phyloP scores from a whole-genome alignment of 2,113 vertebrate genomes.

The Antechinus flavipes region DNA sequence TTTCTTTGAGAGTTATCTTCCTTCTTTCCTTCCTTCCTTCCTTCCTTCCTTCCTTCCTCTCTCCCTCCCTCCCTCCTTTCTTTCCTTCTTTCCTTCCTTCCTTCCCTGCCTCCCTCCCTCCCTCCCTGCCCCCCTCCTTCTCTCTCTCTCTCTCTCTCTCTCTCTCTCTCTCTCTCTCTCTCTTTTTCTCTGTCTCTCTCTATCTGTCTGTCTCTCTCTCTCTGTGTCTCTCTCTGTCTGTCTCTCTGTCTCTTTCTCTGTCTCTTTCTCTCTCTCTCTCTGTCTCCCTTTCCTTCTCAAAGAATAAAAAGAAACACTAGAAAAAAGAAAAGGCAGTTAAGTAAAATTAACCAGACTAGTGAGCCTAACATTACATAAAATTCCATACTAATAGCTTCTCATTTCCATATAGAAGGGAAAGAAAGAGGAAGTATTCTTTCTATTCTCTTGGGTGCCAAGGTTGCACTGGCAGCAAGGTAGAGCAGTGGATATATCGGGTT shows the following conservation, averaged over 20 bases:
- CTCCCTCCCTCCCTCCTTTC: no score
- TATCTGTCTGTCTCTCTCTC: no score
- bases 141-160: no score
- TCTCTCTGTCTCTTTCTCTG: no score
- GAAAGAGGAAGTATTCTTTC: background rate
- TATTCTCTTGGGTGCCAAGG: background rate
- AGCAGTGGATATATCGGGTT: background rate
- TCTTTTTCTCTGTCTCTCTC: no score
- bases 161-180: no score
- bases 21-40: no score
- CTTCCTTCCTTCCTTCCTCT: no score
- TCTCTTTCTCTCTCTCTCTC: no score
- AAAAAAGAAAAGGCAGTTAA: background rate
- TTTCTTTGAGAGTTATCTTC: background rate
- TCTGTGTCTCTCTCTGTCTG: accelerated
- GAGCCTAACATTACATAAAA: background rate
- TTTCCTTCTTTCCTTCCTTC: no score
- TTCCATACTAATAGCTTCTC: background rate
- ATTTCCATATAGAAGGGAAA: background rate
- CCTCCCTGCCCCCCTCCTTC: no score
- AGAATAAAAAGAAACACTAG: background rate
- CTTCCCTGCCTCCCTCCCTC: no score
- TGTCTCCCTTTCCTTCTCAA: background rate
- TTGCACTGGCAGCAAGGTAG: background rate
- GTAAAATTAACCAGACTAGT: background rate